Evolutionary conservation across 2,888 invertebrate species (phyloP).

Genomic region (Acleris laterana): DNA sequence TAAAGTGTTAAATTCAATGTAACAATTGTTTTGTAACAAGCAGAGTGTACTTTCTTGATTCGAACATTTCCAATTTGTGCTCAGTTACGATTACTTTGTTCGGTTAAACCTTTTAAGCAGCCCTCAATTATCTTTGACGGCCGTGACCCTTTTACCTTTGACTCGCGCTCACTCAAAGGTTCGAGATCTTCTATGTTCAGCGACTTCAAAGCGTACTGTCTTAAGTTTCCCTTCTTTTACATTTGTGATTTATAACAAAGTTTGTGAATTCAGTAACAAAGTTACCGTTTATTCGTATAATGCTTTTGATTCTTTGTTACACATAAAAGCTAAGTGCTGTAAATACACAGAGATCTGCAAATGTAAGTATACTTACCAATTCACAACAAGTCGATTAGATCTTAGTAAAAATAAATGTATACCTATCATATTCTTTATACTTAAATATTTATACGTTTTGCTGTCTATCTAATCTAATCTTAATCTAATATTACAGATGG

Average conservation of each 20-base stretch:
- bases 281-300: constrained; percentile 14
- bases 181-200: constrained; percentile 54
- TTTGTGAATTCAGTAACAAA: constrained; percentile 29
- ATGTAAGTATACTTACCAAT: too few species aligned
- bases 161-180: constrained; percentile 64
- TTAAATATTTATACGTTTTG: too few species aligned
- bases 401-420: too few species aligned
- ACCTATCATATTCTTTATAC: too few species aligned
- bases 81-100: constrained; percentile 30
- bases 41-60: background rate
- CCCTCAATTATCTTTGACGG: constrained; percentile 74
- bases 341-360: too few species aligned
- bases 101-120: constrained; percentile 61
- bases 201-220: constrained; percentile 72
- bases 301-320: background rate
- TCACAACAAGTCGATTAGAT: too few species aligned
- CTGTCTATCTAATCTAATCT: too few species aligned
- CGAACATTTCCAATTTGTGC: constrained; percentile 24
- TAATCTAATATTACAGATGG: too few species aligned
- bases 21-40: background rate
- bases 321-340: background rate
- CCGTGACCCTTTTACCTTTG: constrained; percentile 73
- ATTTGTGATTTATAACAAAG: constrained; percentile 38
- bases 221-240: constrained; percentile 57
- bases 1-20: too few species aligned